Base-by-base conservation (phyloP, 2,797 vertebrate genomes). In the Bradypus variegatus region DNA sequence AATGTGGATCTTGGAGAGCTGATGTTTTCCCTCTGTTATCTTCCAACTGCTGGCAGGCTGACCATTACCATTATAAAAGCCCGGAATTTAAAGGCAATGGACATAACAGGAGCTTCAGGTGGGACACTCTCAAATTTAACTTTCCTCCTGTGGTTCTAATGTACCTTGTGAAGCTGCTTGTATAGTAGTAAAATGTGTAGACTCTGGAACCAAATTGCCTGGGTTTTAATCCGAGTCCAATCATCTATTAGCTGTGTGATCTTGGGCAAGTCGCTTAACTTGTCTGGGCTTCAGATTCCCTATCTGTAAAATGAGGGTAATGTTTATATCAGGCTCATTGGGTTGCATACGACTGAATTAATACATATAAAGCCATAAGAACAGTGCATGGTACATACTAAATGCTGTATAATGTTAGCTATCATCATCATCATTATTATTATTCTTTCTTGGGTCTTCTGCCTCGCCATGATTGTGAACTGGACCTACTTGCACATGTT, bases 91-190 rank as follows among this genome's bases (percentile, higher is more conserved):
- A 99, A 99, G 96, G 99, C 99, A 94, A 99, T 99, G 99, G 99
- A 99, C 97, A 99, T 99, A 97, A 99, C 99, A 15, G 99, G 99
- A 96, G 99, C 99, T 97, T 99, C 99, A 97, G 99, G 99, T 99
- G 97, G 88, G 97, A 89, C 90, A 53, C 0, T 86, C 82, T 95
- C n/a, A 31, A 70, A 29, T 21, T 65, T 41, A 69, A 18, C 14
- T 70, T 89, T 80, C 78, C 45, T 93, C 31, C 2, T 53, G 50
- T 1, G 2, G 9, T 55, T 91, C 82, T 89, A 8, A 13, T 60
- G 21, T 73, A 38, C 8, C 31, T 79, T 45, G 36, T 8, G 2
- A 73, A 65, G 25, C 70, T 87, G 67, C 67, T 77, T 60, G 31
- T 31, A n/a, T 3, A 45, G n/a, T 53, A 36, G 62, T 48, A 75